Evolutionary conservation across 2,888 invertebrate genomes (phyloP), one percentile per base, ranked within the genome.

Genomic region (Drosophila imparisetae): DNA sequence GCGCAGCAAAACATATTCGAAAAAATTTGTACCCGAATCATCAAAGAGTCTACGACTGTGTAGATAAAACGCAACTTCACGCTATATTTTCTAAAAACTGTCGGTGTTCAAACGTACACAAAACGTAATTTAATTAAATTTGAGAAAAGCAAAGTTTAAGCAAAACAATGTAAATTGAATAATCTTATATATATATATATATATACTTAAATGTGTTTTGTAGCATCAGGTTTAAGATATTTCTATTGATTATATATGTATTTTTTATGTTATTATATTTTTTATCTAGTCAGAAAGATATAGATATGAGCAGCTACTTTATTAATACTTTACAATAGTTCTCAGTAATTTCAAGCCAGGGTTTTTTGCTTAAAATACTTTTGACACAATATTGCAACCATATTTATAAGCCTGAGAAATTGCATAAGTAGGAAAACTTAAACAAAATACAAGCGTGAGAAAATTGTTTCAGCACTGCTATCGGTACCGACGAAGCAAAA

Each of bases 361-460:
- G 15, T 48, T 45, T 29, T 27, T 48, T 48, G 8, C 18, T 48
- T 48, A 2, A 24, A 24, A 13, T 27, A 15, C 27, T 27, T 13
- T 45, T 5, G 7, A 7, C 24, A 48, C 15, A 27, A 15, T 15
- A 48, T 24, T 45, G n/a, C 45, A 45, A 13, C 45, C 45, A 49
- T 49, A 59, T 66, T 57, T 54, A 66, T 58, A 72, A 72, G 61
- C 66, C 48, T 48, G 27, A 15, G 48, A 48, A 24, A 48, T 15
- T 24, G 21, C 24, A 24, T 13, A 48, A 24, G 7, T 7, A 24
- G 21, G 4, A 24, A 11, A 48, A 48, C 13, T 21, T 48, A 7
- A 21, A 48, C 21, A 50, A 63, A 36, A 30, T 48, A 50, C 11
- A 58, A 45, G 18, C 53, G 69, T 72, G 75, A 52, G 69, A 69